A percentile compares a stretch with the other conserved stretches of the same genome.
These are phyloP conservation scores for Otolemur garnettii DNA, from an alignment of 2,113 vertebrate species.

Conservation along the genomic window DNA sequence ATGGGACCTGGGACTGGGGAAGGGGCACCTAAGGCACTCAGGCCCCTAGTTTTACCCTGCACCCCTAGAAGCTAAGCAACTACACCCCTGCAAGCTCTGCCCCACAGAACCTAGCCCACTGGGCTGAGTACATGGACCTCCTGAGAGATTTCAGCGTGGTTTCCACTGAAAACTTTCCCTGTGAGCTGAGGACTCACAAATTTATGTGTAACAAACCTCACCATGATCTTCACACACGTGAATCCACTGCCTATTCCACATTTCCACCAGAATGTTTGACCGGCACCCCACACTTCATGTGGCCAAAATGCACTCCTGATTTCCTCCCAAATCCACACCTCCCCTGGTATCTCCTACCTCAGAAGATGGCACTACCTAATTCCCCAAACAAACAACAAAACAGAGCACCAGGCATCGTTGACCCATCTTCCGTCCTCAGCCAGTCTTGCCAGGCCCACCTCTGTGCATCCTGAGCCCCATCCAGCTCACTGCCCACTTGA, in stretches of 20 bases:
- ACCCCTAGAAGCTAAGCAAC: not conserved
- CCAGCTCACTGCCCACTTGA: not conserved
- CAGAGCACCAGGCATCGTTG: not conserved
- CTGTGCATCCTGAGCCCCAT: fast-evolving
- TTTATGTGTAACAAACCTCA: not conserved
- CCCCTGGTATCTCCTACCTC: not conserved
- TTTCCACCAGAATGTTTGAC: not conserved
- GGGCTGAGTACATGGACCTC: not conserved
- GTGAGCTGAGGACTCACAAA: not conserved
- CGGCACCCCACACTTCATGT: fast-evolving
- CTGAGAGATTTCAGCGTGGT: not conserved
- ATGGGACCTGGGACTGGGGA: fast-evolving
- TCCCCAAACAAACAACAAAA: not conserved
- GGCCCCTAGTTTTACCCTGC: not conserved
- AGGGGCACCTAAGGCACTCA: not conserved
- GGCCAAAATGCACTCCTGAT: not conserved
- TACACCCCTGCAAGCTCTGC: not conserved
- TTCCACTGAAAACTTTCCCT: not conserved
- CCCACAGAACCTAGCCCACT: not conserved
- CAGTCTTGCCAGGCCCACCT: not conserved
- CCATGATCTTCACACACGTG: too few species aligned
- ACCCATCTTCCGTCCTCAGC: fast-evolving
- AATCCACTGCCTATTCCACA: not conserved
- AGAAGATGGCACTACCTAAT: not conserved
- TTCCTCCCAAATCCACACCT: not conserved